Evolutionary conservation across 2,888 invertebrate species (phyloP).

Genomic region (Hyalella azteca): DNA sequence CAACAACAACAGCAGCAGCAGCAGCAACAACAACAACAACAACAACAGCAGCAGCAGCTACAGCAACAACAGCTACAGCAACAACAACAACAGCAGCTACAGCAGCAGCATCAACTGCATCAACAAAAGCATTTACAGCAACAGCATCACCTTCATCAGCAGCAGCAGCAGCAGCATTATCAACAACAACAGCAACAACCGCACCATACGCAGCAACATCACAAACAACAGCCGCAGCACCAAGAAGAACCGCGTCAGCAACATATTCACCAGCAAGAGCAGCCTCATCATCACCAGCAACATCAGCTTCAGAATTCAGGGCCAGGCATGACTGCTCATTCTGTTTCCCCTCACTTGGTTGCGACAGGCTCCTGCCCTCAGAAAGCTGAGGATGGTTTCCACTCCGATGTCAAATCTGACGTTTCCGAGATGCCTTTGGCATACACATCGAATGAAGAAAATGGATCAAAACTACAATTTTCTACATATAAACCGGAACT

Average conservation of each 20-base stretch:
- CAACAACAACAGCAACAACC: slow-evolving; percentile 56
- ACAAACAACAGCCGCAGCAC: slow-evolving; percentile 57
- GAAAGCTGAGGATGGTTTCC: not conserved
- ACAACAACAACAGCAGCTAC: slow-evolving; percentile 17
- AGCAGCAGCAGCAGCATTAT: slow-evolving; percentile 56
- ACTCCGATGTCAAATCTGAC: slow-evolving; percentile 43
- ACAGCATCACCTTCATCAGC: not conserved
- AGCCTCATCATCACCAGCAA: not conserved
- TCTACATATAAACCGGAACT: slow-evolving; percentile 81
- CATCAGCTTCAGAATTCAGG: not conserved
- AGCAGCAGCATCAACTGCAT: slow-evolving; percentile 60
- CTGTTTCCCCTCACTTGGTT: not conserved
- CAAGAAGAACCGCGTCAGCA: not conserved
- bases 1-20: slow-evolving; percentile 58
- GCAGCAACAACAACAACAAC: not conserved
- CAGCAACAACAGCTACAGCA: slow-evolving; percentile 59
- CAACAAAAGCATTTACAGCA: slow-evolving; percentile 49
- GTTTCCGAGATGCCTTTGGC: slow-evolving; percentile 58
- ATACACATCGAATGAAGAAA: slow-evolving; percentile 66
- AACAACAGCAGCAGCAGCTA: not conserved
- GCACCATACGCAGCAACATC: slow-evolving; percentile 60
- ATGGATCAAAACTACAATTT: slow-evolving; percentile 85
- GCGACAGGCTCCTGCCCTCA: not conserved
- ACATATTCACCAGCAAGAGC: not conserved
- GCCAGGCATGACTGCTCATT: not conserved